phyloP scores from a whole-genome alignment of 2,113 vertebrate species.

The Rhynchomys soricoides region DNA sequence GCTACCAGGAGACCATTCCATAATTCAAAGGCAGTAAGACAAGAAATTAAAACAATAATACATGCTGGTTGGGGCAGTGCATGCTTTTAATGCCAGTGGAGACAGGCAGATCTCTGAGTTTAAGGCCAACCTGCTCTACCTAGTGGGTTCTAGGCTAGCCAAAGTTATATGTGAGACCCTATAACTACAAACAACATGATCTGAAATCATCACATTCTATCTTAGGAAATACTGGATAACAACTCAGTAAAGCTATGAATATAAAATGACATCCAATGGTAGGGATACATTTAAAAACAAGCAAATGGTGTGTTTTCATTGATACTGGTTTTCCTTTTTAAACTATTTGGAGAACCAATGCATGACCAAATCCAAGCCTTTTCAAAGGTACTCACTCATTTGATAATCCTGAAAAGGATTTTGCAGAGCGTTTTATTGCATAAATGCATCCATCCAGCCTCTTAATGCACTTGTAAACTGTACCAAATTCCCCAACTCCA shows the following conservation, averaged over 20 bases:
- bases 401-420: slow-evolving; percentile 90
- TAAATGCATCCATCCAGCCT: slow-evolving; percentile 97
- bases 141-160: not conserved
- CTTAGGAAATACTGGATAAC: slow-evolving; percentile 30
- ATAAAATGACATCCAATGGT: not conserved
- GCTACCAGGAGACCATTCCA: not conserved
- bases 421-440: slow-evolving; percentile 94
- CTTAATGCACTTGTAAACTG: slow-evolving; percentile 97
- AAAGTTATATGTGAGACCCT: not conserved
- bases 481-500: slow-evolving; percentile 95
- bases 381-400: slow-evolving; percentile 93
- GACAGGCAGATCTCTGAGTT: not conserved
- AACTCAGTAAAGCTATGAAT: slow-evolving; percentile 2
- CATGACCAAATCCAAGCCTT: not conserved
- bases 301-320: not conserved
- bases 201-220: not conserved
- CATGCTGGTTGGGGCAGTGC: too few relatives aligned
- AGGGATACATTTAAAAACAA: not conserved
- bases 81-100: not conserved
- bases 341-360: slow-evolving; percentile 37
- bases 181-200: not conserved
- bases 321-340: not conserved
- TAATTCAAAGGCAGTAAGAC: slow-evolving; percentile 8
- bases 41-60: not conserved
- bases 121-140: not conserved